These are phyloP conservation scores for Diprion similis DNA, from an alignment of 1,140 invertebrate species.

Conservation along the genomic window DNA sequence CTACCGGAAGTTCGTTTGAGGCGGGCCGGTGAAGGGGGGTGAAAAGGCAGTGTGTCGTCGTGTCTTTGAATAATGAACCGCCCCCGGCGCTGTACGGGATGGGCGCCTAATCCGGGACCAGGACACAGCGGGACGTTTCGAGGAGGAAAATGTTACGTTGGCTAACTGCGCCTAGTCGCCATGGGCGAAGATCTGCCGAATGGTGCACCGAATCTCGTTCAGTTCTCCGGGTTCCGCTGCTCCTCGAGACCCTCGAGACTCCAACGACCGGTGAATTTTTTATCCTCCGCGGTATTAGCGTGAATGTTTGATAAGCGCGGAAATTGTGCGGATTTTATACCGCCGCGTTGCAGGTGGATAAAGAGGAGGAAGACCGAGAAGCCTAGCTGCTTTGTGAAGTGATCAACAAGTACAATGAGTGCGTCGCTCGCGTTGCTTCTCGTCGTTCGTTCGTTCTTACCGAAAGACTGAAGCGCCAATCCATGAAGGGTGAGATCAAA, in stretches of 20 bases:
- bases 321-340: conserved; percentile 6
- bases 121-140: too few species aligned
- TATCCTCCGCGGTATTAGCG: conserved; percentile 1
- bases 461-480: too few species aligned
- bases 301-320: conserved; percentile 10
- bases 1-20: not conserved
- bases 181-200: not conserved
- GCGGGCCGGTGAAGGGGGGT: not conserved
- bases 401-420: not conserved
- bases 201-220: not conserved
- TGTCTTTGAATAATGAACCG: conserved; percentile 15
- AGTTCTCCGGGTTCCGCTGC: not conserved
- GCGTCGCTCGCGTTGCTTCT: not conserved
- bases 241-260: not conserved
- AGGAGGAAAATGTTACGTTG: not conserved
- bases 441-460: too few species aligned
- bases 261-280: not conserved
- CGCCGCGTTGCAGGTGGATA: not conserved
- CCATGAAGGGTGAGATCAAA: not conserved
- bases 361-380: not conserved
- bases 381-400: not conserved
- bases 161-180: not conserved
- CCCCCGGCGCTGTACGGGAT: not conserved
- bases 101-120: not conserved
- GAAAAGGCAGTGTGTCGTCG: not conserved